Percentiles rank a stretch among this genome's conserved stretches.
These are phyloP conservation scores for Oplegnathus fasciatus DNA, from an alignment of 2,113 vertebrate species.

Conservation along the genomic window DNA sequence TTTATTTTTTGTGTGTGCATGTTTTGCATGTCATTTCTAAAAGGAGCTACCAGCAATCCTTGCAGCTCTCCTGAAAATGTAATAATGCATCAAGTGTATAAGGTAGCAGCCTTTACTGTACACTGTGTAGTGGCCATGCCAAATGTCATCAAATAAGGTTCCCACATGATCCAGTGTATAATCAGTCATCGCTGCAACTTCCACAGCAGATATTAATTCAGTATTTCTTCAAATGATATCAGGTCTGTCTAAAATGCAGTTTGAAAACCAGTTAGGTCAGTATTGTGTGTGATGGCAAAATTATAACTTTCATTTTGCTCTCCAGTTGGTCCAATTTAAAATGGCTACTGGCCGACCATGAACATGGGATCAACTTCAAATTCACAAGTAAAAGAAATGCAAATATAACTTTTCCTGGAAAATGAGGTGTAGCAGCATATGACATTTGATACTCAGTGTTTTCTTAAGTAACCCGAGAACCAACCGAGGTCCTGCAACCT, in stretches of 20 bases:
- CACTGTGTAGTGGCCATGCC: not conserved
- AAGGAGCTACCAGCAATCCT: not conserved
- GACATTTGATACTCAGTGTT: constrained; percentile 24
- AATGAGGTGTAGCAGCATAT: not conserved
- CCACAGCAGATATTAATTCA: not conserved
- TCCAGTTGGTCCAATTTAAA: not conserved
- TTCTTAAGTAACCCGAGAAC: constrained; percentile 8
- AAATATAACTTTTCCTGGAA: constrained; percentile 17
- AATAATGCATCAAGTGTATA: not conserved
- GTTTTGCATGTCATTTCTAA: not conserved
- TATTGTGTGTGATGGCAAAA: not conserved
- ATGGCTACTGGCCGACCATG: not conserved
- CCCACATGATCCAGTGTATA: constrained; percentile 2
- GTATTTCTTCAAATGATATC: not conserved
- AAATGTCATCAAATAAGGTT: not conserved
- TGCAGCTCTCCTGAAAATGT: not conserved
- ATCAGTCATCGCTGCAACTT: constrained; percentile 17
- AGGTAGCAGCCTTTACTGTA: not conserved
- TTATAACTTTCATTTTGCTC: not conserved
- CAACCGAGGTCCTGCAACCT: not conserved
- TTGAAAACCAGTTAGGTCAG: too few species aligned
- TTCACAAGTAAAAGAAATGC: not conserved
- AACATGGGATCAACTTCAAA: not conserved
- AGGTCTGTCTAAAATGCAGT: not conserved
- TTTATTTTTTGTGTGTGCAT: constrained; percentile 14